Evolutionary conservation across 2,888 invertebrate genomes (phyloP).

Genomic region (Dioctria linearis): DNA sequence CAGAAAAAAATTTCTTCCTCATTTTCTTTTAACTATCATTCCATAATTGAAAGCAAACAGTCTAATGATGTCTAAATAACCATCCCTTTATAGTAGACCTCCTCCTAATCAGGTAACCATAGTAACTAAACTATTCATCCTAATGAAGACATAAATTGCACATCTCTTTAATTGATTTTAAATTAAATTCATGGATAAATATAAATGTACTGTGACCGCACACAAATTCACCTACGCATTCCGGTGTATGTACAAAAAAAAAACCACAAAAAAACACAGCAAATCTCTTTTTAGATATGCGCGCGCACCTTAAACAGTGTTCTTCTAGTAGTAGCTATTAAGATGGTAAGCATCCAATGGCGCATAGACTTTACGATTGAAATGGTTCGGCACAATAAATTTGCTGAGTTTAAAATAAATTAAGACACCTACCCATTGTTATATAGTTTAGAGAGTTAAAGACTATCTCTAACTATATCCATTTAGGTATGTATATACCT

Average conservation of each 20-base stretch:
- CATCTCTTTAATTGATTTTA: conserved; percentile 53
- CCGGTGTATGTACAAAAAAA: background rate
- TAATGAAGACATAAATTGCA: conserved; percentile 51
- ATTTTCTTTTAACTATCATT: too few relatives aligned
- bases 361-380: conserved; percentile 6
- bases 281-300: conserved; percentile 6
- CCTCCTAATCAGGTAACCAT: conserved; percentile 24
- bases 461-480: background rate
- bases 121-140: background rate
- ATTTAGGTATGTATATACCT: too few relatives aligned
- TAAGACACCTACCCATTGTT: conserved; percentile 53
- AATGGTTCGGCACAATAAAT: conserved; percentile 31
- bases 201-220: background rate
- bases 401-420: conserved; percentile 49
- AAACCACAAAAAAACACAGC: background rate
- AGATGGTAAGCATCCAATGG: background rate
- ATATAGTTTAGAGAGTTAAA: background rate
- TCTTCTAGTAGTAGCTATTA: background rate
- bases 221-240: conserved; percentile 41
- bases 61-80: too few relatives aligned
- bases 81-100: background rate
- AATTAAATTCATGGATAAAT: conserved; percentile 44
- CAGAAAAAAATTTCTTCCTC: too few relatives aligned
- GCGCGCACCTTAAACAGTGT: background rate
- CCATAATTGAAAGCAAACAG: too few relatives aligned